Base-by-base conservation (phyloP, 2,113 vertebrate genomes). In the Malurus cyaneus region DNA sequence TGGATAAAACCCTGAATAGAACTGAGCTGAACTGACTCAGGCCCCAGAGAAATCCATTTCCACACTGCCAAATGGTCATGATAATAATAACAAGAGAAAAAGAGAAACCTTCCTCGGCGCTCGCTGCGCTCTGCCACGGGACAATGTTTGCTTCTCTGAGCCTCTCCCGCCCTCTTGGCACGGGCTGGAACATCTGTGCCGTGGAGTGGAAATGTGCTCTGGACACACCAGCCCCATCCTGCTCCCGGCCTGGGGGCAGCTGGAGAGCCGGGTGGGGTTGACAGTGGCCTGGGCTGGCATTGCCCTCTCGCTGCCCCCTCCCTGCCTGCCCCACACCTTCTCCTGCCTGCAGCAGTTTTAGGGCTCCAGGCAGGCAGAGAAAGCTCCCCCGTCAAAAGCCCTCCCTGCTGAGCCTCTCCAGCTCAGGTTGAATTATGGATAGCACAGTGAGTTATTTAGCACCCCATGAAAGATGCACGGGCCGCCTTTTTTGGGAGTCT, bases 101-200 rank as follows among this genome's bases (percentile, higher is more conserved):
- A 8, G 23, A 46, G 6, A 39, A 72, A 28, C 56, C 46, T 72
- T 57, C 8, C 5, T 61, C 12, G 41, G 7, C 9, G 57, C 74
- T 82, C 0, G 0, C 78, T 41, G 81, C 2, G 28, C 64, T 92
- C 59, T 80, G 74, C 79, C 62, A 24, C 0, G 62, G 86, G 88
- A 95, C 86, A 77, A 44, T 88, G 90, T 61, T 88, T 87, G 57
- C 86, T 93, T 94, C 25, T 77, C 29, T 53, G 54, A 96, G 86
- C 79, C 54, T 92, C 71, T 93, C 89, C 56, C 1, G 6, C 73
- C 74, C 81, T 50, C 70, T 85, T 94, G 96, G 89, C 83, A 60
- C 2, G 2, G 83, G 80, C 90, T 73, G 76, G 87, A 91, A 79
- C 72, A 46, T 72, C 69, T 57, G 86, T 77, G 72, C 9, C 1